A percentile compares a stretch with the other conserved stretches of the same genome.
Evolutionary conservation across 2,113 vertebrate genomes (phyloP).

Genomic region (Ceratotherium simum): DNA sequence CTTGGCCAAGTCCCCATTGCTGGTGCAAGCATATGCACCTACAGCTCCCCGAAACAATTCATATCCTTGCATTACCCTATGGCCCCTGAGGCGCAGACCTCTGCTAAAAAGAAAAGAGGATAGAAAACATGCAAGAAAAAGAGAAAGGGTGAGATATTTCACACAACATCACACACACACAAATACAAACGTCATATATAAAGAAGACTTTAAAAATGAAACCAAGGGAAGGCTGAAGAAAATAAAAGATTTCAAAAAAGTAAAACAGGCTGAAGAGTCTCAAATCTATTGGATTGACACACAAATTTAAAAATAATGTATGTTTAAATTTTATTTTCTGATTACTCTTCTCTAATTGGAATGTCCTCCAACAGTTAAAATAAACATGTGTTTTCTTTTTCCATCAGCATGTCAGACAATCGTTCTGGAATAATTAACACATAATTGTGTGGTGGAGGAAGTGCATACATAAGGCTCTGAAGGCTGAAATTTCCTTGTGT

Average conservation of each 20-base stretch:
- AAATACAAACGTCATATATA: not conserved
- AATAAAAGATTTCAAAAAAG: not conserved
- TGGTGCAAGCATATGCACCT: not conserved
- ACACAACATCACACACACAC: not conserved
- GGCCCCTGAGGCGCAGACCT: not conserved
- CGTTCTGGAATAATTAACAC: not conserved
- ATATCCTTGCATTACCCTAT: not conserved
- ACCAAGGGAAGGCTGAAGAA: not conserved
- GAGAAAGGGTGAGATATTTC: not conserved
- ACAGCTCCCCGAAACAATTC: not conserved
- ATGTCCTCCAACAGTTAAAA: not conserved
- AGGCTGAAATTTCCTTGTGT: not conserved
- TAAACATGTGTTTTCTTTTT: not conserved
- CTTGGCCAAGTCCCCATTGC: not conserved
- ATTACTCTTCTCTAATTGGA: not conserved
- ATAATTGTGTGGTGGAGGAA: not conserved
- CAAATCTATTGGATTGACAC: not conserved
- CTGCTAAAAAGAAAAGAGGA: not conserved
- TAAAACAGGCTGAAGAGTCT: not conserved
- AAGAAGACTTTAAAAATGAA: not conserved
- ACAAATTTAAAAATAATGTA: not conserved
- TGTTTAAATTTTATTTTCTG: slow-evolving; percentile 30
- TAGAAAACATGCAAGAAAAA: not conserved
- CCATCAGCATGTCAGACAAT: not conserved
- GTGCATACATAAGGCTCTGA: not conserved